Percentiles rank a stretch among this genome's conserved stretches.
phyloP scores from a whole-genome alignment of 2,797 vertebrate species.

The Momotus momota region DNA sequence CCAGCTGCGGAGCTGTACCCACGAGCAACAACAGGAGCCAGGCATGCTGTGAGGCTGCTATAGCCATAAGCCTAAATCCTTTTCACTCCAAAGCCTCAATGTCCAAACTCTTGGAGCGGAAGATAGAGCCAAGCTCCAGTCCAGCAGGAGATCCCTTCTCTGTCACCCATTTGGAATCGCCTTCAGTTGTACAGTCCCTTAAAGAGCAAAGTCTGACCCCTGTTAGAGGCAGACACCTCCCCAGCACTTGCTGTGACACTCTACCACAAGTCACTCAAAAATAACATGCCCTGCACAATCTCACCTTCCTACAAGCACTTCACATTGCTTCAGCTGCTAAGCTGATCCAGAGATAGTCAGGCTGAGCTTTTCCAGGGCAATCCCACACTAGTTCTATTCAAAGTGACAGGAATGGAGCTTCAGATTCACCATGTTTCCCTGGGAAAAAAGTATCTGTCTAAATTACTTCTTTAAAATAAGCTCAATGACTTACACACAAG shows the following conservation, averaged over 20 bases:
- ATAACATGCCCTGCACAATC: constrained; percentile 37
- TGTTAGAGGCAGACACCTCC: neutral
- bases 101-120: neutral
- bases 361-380: neutral
- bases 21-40: fast-evolving
- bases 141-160: neutral
- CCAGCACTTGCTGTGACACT: neutral
- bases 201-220: neutral
- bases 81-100: neutral
- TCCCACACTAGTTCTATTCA: neutral
- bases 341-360: neutral
- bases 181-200: neutral
- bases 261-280: constrained; percentile 3
- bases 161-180: neutral
- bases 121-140: neutral
- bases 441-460: neutral
- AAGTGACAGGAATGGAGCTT: neutral
- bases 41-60: neutral
- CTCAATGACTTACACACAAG: neutral
- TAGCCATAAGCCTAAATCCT: neutral
- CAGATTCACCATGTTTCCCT: neutral
- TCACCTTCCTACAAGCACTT: constrained; percentile 30
- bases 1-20: neutral
- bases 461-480: neutral
- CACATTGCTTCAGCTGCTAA: neutral